phyloP scores from a whole-genome alignment of 2,113 vertebrate genomes.

The Sebastes schlegelii region DNA sequence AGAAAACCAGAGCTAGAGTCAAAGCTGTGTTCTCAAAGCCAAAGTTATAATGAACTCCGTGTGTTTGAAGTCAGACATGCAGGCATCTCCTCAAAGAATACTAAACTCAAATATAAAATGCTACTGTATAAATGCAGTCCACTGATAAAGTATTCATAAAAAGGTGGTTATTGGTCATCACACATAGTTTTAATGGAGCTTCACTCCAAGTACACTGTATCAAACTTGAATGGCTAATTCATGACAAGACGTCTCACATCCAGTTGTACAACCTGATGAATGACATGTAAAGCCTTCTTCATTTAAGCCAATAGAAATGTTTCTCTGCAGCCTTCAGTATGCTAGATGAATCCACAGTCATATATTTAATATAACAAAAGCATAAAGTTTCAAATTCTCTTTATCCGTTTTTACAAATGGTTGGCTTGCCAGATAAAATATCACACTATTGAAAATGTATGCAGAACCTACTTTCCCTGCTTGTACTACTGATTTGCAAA shows the following conservation, averaged over 20 bases:
- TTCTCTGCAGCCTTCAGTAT: not conserved
- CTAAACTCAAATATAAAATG: constrained; percentile 22
- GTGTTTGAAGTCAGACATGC: constrained; percentile 49
- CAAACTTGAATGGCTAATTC: not conserved
- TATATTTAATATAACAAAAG: not conserved
- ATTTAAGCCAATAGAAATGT: not conserved
- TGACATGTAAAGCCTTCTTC: not conserved
- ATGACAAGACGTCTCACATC: not conserved
- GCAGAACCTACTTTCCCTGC: too few species aligned
- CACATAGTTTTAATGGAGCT: not conserved
- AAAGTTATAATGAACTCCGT: constrained; percentile 55
- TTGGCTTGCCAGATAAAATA: not conserved
- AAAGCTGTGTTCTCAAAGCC: constrained; percentile 53
- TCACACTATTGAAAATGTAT: not conserved
- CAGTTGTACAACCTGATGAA: not conserved
- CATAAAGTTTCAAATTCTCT: not conserved
- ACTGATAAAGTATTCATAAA: not conserved
- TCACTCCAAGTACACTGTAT: not conserved
- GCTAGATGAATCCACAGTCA: not conserved
- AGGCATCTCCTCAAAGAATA: constrained; percentile 8
- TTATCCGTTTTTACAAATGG: not conserved
- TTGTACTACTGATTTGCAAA: too few species aligned
- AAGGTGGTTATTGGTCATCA: constrained; percentile 5
- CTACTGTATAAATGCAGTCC: not conserved
- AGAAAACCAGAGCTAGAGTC: constrained; percentile 44